Percentiles rank a stretch among this genome's conserved stretches.
phyloP scores from a whole-genome alignment of 2,113 vertebrate genomes.

The Nerophis lumbriciformis region DNA sequence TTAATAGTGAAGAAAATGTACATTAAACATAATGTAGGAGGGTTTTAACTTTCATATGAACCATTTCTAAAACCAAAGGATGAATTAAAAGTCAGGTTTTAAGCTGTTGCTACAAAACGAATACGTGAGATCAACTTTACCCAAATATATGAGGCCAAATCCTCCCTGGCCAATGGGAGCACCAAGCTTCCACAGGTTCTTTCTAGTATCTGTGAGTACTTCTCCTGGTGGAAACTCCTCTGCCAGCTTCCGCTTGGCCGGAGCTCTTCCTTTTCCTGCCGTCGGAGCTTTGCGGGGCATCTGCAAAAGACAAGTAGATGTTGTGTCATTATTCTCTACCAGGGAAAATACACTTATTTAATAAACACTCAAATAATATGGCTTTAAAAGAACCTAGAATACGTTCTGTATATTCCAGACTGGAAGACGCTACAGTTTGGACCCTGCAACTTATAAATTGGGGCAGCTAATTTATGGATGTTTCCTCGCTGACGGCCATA shows the following conservation, averaged over 20 bases:
- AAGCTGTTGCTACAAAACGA: background rate
- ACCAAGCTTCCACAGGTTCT: slow-evolving; percentile 90
- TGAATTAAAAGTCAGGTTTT: background rate
- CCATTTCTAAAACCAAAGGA: background rate
- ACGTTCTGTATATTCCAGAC: no score
- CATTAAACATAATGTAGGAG: background rate
- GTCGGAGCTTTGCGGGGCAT: slow-evolving; percentile 82
- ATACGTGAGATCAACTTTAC: slow-evolving; percentile 54
- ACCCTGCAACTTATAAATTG: no score
- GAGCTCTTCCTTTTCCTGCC: slow-evolving; percentile 71
- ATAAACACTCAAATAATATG: no score
- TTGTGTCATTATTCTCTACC: background rate
- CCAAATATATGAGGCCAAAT: slow-evolving; percentile 89
- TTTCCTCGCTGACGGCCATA: no score
- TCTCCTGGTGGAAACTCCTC: slow-evolving; percentile 86
- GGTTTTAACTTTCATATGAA: background rate
- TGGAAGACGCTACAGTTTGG: no score
- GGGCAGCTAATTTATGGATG: no score
- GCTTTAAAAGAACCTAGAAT: no score
- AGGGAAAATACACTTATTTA: no score
- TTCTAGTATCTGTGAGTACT: slow-evolving; percentile 80
- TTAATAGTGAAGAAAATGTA: background rate
- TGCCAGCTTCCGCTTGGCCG: slow-evolving; percentile 83
- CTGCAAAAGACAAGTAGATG: slow-evolving; percentile 32
- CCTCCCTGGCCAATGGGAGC: slow-evolving; percentile 85